Evolutionary conservation across 2,888 invertebrate species (phyloP), one percentile per base, ranked within the genome.

Genomic region (Epsilonema sp.): DNA sequence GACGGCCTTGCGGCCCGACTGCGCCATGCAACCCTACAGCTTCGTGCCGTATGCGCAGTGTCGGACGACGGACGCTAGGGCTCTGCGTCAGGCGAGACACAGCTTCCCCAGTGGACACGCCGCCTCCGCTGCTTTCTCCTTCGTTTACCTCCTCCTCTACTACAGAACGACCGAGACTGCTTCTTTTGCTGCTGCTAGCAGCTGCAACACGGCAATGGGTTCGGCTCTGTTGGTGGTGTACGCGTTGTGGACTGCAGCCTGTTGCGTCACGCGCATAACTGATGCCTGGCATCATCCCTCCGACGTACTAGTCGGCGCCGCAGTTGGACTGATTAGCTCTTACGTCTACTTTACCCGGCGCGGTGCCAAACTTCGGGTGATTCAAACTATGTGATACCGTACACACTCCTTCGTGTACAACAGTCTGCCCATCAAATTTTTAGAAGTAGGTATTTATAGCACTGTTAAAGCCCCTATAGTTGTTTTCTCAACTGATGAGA

Each of bases 21-120:
- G 31, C 8, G 4, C 26, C 24, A 22, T 24, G 8, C 13, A 21
- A 16, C 8, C 26, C 19, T 19, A 20, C 5, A 46, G n/a, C 31
- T 16, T 19, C 19, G 19, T 36, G 36, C 3, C 22, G 44, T 51
- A 54, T 8, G 42, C 54, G 8, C 46, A 53, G 3, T 56, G 55
- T 46, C 46, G 51, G 21, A 53, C 54, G 25, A 52, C 53, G 38
- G 50, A 53, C 41, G 23, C 42, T 1, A 50, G 51, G 19, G 51
- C 53, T 24, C 51, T 57, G n/a, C 55, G 62, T 3, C 56, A 54
- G 13, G 55, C 60, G 2, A 50, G 58, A 22, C 57, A 61, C n/a
- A 58, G 58, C 25, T 62, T 62, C 46, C 62, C 62, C n/a, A 61
- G 60, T 11, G 62, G 62, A 8, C 62, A 62, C 48, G 55, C 62